Evolutionary conservation across 2,113 vertebrate species (phyloP).

Genomic region (Silurus asotus): DNA sequence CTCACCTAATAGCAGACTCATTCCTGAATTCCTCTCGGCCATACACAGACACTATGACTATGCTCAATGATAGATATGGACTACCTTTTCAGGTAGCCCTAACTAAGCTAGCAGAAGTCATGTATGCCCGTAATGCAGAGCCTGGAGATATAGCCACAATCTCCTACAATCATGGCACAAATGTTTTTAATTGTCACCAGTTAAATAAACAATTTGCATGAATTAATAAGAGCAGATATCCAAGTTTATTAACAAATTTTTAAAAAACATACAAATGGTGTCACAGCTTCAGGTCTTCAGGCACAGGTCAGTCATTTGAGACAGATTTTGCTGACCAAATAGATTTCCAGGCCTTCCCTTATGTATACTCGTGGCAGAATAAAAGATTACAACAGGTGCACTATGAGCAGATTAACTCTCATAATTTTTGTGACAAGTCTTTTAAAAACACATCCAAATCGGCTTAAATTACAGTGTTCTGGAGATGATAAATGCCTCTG

Average conservation of each 20-base stretch:
- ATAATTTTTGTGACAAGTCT: constrained; percentile 7
- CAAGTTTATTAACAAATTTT: constrained; percentile 78
- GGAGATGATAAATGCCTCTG: neutral
- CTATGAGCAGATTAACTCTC: constrained; percentile 29
- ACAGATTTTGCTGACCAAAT: constrained; percentile 62
- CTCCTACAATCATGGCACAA: neutral
- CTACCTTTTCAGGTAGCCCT: no score
- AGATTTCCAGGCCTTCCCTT: constrained; percentile 63
- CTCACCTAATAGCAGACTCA: no score
- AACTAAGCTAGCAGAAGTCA: no score
- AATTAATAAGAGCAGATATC: constrained; percentile 58
- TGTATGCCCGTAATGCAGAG: no score
- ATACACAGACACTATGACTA: no score
- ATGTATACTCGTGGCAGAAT: constrained; percentile 49
- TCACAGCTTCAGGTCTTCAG: constrained; percentile 84
- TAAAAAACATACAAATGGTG: constrained; percentile 80
- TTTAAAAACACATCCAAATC: constrained; percentile 16
- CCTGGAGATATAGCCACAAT: neutral
- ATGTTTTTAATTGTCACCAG: neutral
- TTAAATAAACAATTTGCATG: neutral
- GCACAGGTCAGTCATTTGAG: constrained; percentile 73
- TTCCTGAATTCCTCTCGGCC: no score
- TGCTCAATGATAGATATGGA: no score
- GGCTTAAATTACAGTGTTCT: neutral
- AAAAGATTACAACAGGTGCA: constrained; percentile 55